Conservation (phyloP, 2,113 vertebrate genomes). For the Poecile atricapillus region DNA sequence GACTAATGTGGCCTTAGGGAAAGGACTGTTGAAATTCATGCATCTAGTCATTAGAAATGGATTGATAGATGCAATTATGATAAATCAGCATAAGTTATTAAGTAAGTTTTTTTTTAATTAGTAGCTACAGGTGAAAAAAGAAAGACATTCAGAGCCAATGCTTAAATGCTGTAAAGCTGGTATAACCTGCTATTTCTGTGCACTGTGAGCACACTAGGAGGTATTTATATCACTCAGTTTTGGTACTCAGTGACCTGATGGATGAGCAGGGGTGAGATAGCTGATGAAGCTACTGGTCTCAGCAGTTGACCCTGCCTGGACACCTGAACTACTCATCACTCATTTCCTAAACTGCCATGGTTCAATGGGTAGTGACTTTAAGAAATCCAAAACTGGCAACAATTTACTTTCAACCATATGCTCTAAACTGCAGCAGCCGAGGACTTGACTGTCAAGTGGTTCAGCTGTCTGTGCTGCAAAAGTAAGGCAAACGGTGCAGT, state of each 20-base stretch:
- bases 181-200: neutral
- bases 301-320: neutral
- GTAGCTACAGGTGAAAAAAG: conserved; percentile 24
- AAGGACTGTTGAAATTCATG: conserved; percentile 62
- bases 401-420: neutral
- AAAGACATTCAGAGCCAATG: neutral
- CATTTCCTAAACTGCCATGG: neutral
- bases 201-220: neutral
- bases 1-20: conserved; percentile 66
- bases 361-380: neutral
- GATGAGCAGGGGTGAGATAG: neutral
- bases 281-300: neutral
- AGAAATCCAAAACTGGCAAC: neutral
- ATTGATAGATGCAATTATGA: conserved; percentile 62
- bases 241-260: neutral
- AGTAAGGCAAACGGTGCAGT: neutral
- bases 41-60: conserved; percentile 54
- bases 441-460: neutral
- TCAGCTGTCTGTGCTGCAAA: neutral
- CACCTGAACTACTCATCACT: neutral
- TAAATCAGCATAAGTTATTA: conserved; percentile 65
- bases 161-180: conserved; percentile 5
- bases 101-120: conserved; percentile 5
- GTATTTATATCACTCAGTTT: neutral
- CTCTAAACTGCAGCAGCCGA: neutral